A percentile compares a stretch with the other conserved stretches of the same genome.
Evolutionary conservation across 2,888 invertebrate species (phyloP).

Genomic region (Carterocephalus palaemon): DNA sequence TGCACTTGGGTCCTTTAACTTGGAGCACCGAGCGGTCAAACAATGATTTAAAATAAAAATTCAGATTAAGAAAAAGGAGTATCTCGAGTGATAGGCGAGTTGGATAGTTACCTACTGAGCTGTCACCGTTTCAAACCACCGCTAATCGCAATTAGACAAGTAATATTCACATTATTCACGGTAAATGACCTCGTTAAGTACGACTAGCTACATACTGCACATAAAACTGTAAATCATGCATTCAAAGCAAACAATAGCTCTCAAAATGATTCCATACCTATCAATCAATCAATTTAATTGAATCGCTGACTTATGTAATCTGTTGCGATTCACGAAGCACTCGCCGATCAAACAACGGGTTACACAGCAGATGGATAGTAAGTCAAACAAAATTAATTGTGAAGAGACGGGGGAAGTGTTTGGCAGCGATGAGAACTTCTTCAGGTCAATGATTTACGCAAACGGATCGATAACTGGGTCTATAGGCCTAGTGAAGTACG

Average conservation of each 20-base stretch:
- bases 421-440: conserved; percentile 24
- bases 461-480: conserved; percentile 31
- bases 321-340: conserved; percentile 5
- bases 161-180: no score
- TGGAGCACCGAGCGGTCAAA: no score
- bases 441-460: conserved; percentile 61
- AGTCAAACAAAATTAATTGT: conserved; percentile 24
- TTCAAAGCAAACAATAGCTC: background rate
- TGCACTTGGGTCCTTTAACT: no score
- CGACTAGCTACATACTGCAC: no score
- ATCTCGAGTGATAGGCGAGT: no score
- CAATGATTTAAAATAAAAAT: no score
- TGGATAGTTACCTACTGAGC: no score
- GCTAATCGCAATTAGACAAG: no score
- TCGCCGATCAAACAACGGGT: conserved; percentile 6
- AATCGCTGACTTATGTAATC: background rate
- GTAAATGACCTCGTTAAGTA: no score
- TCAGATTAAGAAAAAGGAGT: no score
- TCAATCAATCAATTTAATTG: conserved; percentile 2
- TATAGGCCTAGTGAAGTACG: background rate
- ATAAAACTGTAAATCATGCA: background rate
- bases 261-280: conserved; percentile 5
- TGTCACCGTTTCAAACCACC: no score
- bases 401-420: conserved; percentile 20
- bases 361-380: conserved; percentile 16